A percentile compares a stretch with the other conserved stretches of the same genome.
Conservation (phyloP, 2,113 vertebrate species). For the Porphyrio hochstetteri region DNA sequence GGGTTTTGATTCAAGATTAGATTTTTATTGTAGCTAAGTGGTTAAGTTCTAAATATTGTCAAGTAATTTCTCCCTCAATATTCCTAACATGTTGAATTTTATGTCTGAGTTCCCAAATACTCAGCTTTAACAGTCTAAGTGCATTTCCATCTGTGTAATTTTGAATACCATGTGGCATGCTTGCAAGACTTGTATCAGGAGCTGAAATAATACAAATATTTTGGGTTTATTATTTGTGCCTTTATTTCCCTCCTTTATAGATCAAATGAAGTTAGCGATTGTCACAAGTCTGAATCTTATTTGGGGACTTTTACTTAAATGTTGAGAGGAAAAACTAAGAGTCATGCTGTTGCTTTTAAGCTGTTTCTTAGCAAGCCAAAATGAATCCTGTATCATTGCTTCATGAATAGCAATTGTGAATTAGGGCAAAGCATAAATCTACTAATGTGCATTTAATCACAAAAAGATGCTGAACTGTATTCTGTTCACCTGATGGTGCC, state of each 20-base stretch:
- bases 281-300: background rate
- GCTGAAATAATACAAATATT: background rate
- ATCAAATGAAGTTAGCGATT: background rate
- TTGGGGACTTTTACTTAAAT: constrained; percentile 13
- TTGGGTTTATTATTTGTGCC: background rate
- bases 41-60: background rate
- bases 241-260: background rate
- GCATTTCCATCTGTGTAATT: background rate
- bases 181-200: background rate
- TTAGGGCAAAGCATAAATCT: constrained; percentile 72
- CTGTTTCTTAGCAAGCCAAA: constrained; percentile 64
- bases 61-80: background rate
- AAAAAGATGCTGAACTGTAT: constrained; percentile 64
- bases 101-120: background rate
- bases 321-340: background rate
- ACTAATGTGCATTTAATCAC: constrained; percentile 78
- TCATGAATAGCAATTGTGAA: constrained; percentile 77
- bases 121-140: background rate
- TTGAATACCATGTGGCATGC: background rate
- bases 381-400: constrained; percentile 66
- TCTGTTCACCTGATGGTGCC: constrained; percentile 67
- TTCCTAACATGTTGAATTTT: background rate
- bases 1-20: background rate
- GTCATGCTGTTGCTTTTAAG: constrained; percentile 27
- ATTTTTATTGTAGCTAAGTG: background rate